A percentile compares a stretch with the other conserved stretches of the same genome.
These are phyloP conservation scores for Trididemnum clinides DNA, from an alignment of 23 tunicate species.

Conservation along the genomic window DNA sequence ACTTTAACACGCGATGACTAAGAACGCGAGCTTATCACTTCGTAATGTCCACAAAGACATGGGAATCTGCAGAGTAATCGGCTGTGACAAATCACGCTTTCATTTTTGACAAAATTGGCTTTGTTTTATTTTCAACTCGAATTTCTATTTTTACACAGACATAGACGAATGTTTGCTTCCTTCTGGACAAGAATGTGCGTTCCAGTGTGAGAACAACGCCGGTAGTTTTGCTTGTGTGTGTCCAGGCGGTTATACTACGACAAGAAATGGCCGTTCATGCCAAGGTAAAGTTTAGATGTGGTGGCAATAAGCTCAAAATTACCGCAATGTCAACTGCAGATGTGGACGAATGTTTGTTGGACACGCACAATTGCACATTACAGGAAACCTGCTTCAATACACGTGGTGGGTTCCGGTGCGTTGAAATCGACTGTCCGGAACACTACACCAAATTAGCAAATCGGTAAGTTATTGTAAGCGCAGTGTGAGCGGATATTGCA, in stretches of 20 bases:
- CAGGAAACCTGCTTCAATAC: slow-evolving; percentile 92
- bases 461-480: slow-evolving; percentile 75
- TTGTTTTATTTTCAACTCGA: background rate
- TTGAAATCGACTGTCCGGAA: slow-evolving; percentile 62
- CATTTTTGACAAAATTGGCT: too few relatives aligned
- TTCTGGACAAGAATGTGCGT: slow-evolving; percentile 48
- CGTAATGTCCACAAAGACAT: too few relatives aligned
- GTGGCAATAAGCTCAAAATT: too few relatives aligned
- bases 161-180: slow-evolving; percentile 66
- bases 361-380: slow-evolving; percentile 45
- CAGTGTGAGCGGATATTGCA: too few relatives aligned
- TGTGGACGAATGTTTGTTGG: slow-evolving; percentile 70
- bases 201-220: slow-evolving; percentile 61
- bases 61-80: too few relatives aligned
- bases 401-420: slow-evolving; percentile 74
- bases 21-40: too few relatives aligned
- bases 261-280: slow-evolving; percentile 49
- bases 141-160: slow-evolving; percentile 43
- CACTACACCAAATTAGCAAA: slow-evolving; percentile 56
- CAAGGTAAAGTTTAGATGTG: too few relatives aligned
- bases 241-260: slow-evolving; percentile 63
- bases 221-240: slow-evolving; percentile 81
- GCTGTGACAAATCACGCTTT: too few relatives aligned
- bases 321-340: too few relatives aligned
- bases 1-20: too few relatives aligned